Evolutionary conservation across 2,113 vertebrate genomes (phyloP), one percentile per base, ranked within the genome.

Genomic region (Acanthisitta chloris): DNA sequence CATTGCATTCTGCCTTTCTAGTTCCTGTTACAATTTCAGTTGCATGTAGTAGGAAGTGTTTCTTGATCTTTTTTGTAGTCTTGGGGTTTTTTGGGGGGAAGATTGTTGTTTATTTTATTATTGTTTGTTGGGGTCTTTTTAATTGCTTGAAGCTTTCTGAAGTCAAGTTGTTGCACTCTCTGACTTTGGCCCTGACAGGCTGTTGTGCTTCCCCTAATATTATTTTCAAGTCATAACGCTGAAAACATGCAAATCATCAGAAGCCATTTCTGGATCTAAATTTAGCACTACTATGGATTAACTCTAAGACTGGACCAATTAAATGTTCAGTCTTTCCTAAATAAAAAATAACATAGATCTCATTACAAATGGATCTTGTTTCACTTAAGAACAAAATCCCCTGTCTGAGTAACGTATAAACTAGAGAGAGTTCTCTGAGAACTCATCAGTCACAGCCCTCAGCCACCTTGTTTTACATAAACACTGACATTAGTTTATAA

Each of bases 401-500:
- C 55, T 67, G 19, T 64, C 51, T 66, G 24, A 70, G 62, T 45
- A 95, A 83, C 1, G 8, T 54, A 40, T 79, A 84, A 88, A 92
- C 38, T 9, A 91, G 77, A 83, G 8, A 4, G 67, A 94, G 67
- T 17, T 80, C 21, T 70, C 66, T 46, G 54, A 87, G 72, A 82
- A 33, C 42, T 87, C 78, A 55, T 80, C 43, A 64, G 45, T 86
- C 76, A 55, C 76, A 81, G 58, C 31, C n/a, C 57, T 94, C 42
- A 70, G 89, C 72, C 62, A 69, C 81, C 66, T 88, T 94, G 19
- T 52, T 95, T 94, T 92, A 92, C 67, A 77, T 84, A 90, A 94
- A 89, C 69, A 77, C 16, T 8, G 40, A 17, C 61, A 28, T 64
- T 51, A 46, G 81, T 97, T 97, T 95, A 94, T 67, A 81, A 26